Conservation (phyloP, 1,140 invertebrate species). For the Aporrectodea caliginosa region DNA sequence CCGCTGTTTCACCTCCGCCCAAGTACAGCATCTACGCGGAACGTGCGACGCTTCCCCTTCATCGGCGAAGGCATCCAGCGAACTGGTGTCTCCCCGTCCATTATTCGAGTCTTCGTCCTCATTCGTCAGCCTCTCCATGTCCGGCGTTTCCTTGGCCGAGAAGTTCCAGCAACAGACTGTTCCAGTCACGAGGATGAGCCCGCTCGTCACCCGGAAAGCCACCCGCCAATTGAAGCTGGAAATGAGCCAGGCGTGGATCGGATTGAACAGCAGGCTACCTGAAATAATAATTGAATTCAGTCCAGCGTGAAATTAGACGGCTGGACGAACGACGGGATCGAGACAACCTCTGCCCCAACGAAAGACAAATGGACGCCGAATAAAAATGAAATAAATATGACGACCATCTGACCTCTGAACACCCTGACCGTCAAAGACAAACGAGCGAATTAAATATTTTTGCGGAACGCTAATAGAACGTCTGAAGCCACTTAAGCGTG, state of each 20-base stretch:
- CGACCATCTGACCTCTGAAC: too few relatives aligned
- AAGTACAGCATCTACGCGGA: constrained; percentile 11
- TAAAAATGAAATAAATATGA: too few relatives aligned
- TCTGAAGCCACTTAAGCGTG: too few relatives aligned
- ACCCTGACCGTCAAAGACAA: too few relatives aligned
- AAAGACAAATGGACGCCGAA: neutral
- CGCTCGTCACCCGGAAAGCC: constrained; percentile 32
- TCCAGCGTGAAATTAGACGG: neutral
- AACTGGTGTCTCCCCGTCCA: neutral
- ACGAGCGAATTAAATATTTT: too few relatives aligned
- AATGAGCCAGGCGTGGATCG: constrained; percentile 35
- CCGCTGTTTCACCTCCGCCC: constrained; percentile 18
- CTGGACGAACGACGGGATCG: neutral
- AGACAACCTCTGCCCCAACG: neutral
- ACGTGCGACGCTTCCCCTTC: neutral
- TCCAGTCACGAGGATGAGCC: constrained; percentile 33
- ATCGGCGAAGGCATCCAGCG: neutral
- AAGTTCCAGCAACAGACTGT: constrained; percentile 33
- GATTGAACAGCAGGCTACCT: constrained; percentile 38
- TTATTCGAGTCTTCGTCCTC: neutral
- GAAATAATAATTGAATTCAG: constrained; percentile 10
- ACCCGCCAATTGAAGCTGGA: constrained; percentile 30
- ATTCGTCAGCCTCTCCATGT: constrained; percentile 9
- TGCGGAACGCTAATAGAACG: too few relatives aligned
- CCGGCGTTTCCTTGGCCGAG: constrained; percentile 25